Percentiles rank a stretch among this genome's conserved stretches.
Conservation (phyloP, 2,113 vertebrate genomes). For the Gorsachius goisagi region DNA sequence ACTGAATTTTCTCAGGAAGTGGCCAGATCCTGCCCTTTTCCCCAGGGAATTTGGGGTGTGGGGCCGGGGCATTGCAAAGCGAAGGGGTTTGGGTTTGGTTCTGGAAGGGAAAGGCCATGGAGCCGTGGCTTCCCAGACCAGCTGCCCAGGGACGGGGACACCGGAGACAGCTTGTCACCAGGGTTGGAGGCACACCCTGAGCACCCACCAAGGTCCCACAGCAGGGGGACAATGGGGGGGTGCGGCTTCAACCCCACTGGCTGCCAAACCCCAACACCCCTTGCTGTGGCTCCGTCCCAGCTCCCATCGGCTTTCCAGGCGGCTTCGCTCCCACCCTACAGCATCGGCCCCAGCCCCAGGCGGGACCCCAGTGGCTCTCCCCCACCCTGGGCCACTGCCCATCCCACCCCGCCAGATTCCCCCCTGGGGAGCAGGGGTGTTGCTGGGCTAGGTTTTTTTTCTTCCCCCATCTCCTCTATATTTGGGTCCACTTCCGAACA, state of each 20-base stretch:
- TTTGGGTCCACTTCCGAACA: not conserved
- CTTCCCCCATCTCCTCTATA: not conserved
- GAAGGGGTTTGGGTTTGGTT: not conserved
- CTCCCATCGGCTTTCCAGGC: not conserved
- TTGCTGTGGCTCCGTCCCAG: not conserved
- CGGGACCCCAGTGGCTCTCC: rapidly evolving
- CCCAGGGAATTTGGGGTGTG: rapidly evolving
- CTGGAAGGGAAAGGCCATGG: not conserved
- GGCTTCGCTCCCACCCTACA: not conserved
- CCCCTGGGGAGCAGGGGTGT: not conserved
- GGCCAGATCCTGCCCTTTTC: not conserved
- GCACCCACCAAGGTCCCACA: rapidly evolving
- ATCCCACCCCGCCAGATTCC: rapidly evolving
- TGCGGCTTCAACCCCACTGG: rapidly evolving
- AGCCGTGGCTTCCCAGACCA: rapidly evolving
- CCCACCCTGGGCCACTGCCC: not conserved
- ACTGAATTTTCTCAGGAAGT: not conserved
- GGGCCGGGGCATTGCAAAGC: rapidly evolving
- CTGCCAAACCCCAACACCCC: not conserved
- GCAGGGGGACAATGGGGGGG: rapidly evolving
- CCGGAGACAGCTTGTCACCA: rapidly evolving
- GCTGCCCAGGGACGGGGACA: not conserved
- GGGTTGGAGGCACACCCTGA: not conserved
- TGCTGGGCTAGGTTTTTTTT: not conserved
- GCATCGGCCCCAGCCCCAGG: rapidly evolving